Evolutionary conservation across 2,888 invertebrate species (phyloP), one percentile per base, ranked within the genome.

Genomic region (Stenolophus ochropezus): DNA sequence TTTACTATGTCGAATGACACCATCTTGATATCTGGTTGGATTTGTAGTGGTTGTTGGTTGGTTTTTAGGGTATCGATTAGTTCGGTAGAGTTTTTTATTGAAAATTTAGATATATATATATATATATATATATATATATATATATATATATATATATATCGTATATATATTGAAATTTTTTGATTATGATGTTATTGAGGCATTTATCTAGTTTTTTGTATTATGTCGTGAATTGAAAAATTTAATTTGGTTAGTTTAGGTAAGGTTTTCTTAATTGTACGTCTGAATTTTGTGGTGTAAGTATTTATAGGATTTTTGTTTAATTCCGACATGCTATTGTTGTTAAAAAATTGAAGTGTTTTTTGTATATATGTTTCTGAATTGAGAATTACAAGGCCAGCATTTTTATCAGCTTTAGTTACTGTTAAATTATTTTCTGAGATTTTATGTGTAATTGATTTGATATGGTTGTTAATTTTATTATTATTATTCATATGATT

Each of bases 391-490:
- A 51, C 51, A 5, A 51, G n/a, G n/a, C 51, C 51, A 2, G 51
- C 51, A 51, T 51, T 51, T 51, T 51, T 51, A 14, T 51, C 51
- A 16, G 51, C 51, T 51, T 51, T 51, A 16, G 51, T 51, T n/a
- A 51, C 2, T 14, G 16, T 51, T 16, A 51, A 51, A 2, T 51
- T 16, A 16, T 51, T 51, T 16, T 51, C 5, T 51, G 16, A 6
- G 5, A 3, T 16, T 16, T 51, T 51, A 5, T 51, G n/a, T 16
- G n/a, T 14, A 16, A 27, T 27, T 4, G 16, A 2, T 5, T 51
- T 51, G n/a, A 14, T 14, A 51, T 51, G n/a, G 27, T 27, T 27
- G 27, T 27, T 4, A 27, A 51, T 51, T 16, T 51, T n/a, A 16
- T 1, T 16, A 16, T 2, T 6, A 14, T 51, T 51, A 16, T n/a